A percentile compares a stretch with the other conserved stretches of the same genome.
These are phyloP conservation scores for Leptothorax acervorum DNA, from an alignment of 2,888 invertebrate genomes.

Conservation along the genomic window DNA sequence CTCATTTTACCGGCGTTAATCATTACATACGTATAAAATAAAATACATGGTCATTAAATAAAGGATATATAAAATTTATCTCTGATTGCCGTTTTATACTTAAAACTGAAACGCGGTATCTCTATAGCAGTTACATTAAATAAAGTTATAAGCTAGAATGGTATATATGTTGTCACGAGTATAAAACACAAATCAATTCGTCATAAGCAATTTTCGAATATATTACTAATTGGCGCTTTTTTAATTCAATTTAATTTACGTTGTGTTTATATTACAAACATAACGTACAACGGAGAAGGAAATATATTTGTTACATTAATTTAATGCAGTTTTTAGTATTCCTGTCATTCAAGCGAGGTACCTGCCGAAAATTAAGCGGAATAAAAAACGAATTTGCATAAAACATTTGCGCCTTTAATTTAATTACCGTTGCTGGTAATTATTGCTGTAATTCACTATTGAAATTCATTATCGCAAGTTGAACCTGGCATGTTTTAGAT, in stretches of 20 bases:
- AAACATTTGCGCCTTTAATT: conserved; percentile 18
- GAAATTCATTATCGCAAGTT: conserved; percentile 9
- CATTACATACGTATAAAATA: conserved; percentile 53
- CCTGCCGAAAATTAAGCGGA: conserved; percentile 1
- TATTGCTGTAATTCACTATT: conserved; percentile 1
- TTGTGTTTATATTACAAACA: conserved; percentile 18
- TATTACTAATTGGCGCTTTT: conserved; percentile 39
- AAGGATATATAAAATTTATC: conserved; percentile 53
- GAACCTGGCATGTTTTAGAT: not conserved
- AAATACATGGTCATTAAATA: conserved; percentile 55
- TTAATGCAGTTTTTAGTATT: conserved; percentile 23
- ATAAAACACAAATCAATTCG: conserved; percentile 49
- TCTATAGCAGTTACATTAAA: conserved; percentile 41
- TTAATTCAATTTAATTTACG: conserved; percentile 37
- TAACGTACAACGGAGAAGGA: not conserved
- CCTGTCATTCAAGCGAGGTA: not conserved
- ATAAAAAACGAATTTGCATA: conserved; percentile 24
- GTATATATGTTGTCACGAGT: conserved; percentile 23
- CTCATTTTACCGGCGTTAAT: conserved; percentile 55
- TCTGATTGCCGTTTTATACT: conserved; percentile 54
- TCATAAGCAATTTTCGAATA: conserved; percentile 42
- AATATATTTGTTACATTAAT: conserved; percentile 23
- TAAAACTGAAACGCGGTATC: conserved; percentile 35
- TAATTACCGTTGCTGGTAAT: conserved; percentile 4
- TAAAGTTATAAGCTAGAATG: conserved; percentile 41